These are phyloP conservation scores for Copidosoma aretas DNA, from an alignment of 2,888 invertebrate species.

Conservation along the genomic window DNA sequence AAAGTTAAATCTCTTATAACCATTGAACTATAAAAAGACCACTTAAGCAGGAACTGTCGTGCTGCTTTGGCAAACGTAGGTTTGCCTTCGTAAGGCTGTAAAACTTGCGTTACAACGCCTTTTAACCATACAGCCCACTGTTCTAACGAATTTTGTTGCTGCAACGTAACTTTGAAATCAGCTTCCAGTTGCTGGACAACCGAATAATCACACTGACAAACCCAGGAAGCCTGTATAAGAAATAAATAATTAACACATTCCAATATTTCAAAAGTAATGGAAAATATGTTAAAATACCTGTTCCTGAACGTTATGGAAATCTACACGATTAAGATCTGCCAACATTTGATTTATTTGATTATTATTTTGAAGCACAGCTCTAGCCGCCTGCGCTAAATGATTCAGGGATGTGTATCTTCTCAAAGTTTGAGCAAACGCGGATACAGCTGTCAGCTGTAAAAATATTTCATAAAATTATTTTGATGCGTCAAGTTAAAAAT, in stretches of 20 bases:
- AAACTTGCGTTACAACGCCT: constrained; percentile 86
- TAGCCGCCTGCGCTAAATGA: constrained; percentile 93
- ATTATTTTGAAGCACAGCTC: constrained; percentile 93
- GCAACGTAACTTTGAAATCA: constrained; percentile 90
- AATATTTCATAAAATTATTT: constrained; percentile 19
- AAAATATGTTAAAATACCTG: constrained; percentile 66
- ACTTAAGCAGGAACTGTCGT: constrained; percentile 93
- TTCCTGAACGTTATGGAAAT: constrained; percentile 93
- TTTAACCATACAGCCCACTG: constrained; percentile 99
- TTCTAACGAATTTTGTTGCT: constrained; percentile 91
- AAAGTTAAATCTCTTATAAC: constrained; percentile 96
- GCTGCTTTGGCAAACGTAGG: constrained; percentile 84
- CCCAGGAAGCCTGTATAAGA: constrained; percentile 86
- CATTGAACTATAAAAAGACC: constrained; percentile 99
- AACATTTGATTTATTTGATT: constrained; percentile 97
- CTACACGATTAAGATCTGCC: constrained; percentile 94
- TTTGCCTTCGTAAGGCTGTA: constrained; percentile 86
- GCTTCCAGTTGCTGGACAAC: constrained; percentile 86
- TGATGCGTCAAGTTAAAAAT: background rate
- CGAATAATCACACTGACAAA: constrained; percentile 91
- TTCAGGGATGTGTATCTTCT: constrained; percentile 96
- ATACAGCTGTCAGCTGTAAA: constrained; percentile 74
- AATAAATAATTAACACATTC: constrained; percentile 52
- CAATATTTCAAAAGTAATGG: background rate
- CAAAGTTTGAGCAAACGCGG: constrained; percentile 92